Evolutionary conservation across 2,888 invertebrate genomes (phyloP), one percentile per base, ranked within the genome.

Genomic region (Rosalia funebris): DNA sequence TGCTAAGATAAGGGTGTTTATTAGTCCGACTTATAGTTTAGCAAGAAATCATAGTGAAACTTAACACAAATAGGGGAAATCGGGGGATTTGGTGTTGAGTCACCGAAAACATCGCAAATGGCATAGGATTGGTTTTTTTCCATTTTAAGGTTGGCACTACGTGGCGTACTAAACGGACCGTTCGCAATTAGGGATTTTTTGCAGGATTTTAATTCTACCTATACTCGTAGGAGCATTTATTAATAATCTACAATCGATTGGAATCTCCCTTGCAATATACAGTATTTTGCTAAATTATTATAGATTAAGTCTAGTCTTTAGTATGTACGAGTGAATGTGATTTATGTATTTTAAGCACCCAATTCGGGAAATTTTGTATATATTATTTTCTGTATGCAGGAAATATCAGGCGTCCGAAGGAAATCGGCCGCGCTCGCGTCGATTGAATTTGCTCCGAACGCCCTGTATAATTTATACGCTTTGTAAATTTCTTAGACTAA

Each of bases 231-330:
- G 70, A 72, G 73, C 73, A 73, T 73, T 74, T 71, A 71, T 68
- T 53, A 25, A 50, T 25, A 9, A n/a, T 41, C 52, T 59, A 47
- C 50, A 62, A 32, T 55, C 39, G 16, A 57, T 71, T 64, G 72
- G 74, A 75, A 76, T 76, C 75, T 76, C 75, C 70, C 53, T 66
- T 71, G 74, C 71, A 73, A 78, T 78, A 77, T 77, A 76, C 78
- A 79, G 78, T 79, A 79, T 79, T 78, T 77, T 71, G 72, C 74
- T 75, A 73, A 77, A 74, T 75, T 76, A 75, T 74, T 73, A 67
- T 71, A 72, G 70, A 62, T 58, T 68, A 59, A 65, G n/a, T n/a
- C n/a, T n/a, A n/a, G n/a, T n/a, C n/a, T 62, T 19, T 69, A 68
- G 69, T 71, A 69, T 65, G 62, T 71, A 61, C 68, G 75, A 71